Evolutionary conservation across 2,113 vertebrate species (phyloP).

Genomic region (Hoplias malabaricus): DNA sequence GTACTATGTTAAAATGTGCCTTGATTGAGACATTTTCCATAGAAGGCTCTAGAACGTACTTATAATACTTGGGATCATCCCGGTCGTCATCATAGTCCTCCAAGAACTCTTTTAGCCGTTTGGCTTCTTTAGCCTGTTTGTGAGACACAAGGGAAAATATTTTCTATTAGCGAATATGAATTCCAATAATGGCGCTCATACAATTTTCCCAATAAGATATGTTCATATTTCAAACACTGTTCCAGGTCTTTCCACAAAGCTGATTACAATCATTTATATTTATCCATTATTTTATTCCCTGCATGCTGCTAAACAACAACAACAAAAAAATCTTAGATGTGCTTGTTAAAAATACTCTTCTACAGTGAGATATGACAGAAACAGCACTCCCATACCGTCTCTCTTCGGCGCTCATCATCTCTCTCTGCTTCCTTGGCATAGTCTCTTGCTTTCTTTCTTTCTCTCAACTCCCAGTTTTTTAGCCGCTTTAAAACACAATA

Average conservation of each 20-base stretch:
- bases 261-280: no score
- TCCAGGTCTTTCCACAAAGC: no score
- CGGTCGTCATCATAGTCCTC: constrained; percentile 98
- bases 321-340: no score
- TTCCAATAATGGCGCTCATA: no score
- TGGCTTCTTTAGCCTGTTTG: constrained; percentile 92
- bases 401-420: constrained; percentile 91
- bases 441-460: constrained; percentile 94
- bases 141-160: neutral
- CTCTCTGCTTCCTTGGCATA: constrained; percentile 93
- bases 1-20: no score
- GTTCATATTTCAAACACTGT: no score
- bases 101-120: constrained; percentile 95
- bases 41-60: constrained; percentile 65
- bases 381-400: constrained; percentile 78
- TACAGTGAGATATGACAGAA: neutral
- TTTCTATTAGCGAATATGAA: neutral
- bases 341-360: neutral
- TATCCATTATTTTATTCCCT: no score
- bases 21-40: no score
- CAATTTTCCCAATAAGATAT: no score
- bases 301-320: no score
- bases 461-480: constrained; percentile 98
- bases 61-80: constrained; percentile 98
- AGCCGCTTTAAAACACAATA: constrained; percentile 72